Evolutionary conservation across 1,140 invertebrate species (phyloP).

Genomic region (Araneus ventricosus): DNA sequence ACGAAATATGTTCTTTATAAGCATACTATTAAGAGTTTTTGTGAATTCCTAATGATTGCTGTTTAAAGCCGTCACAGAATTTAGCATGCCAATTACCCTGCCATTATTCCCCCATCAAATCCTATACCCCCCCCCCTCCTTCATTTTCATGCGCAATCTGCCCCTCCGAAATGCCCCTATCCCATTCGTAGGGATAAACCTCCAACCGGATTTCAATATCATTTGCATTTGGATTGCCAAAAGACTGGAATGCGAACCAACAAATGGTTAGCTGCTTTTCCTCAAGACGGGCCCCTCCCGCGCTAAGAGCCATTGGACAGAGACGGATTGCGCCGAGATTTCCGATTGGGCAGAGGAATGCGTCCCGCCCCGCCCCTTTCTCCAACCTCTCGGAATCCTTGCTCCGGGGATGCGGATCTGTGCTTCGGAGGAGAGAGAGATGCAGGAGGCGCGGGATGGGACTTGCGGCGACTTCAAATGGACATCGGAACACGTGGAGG

Average conservation of each 20-base stretch:
- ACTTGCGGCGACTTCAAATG: constrained; percentile 50
- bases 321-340: background rate
- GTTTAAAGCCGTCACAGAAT: no score
- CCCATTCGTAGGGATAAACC: background rate
- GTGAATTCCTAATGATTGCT: no score
- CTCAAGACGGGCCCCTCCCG: background rate
- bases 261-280: background rate
- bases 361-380: background rate
- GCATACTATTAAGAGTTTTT: no score
- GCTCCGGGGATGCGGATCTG: constrained; percentile 15
- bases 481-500: constrained; percentile 22
- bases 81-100: no score
- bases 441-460: constrained; percentile 38
- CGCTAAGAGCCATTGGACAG: background rate
- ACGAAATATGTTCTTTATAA: no score
- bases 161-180: background rate
- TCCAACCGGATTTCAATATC: constrained; percentile 19
- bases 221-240: background rate
- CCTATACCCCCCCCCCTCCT: background rate
- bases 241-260: background rate
- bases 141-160: background rate
- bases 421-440: background rate
- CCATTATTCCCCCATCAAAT: no score
- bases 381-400: background rate
- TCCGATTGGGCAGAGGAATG: constrained; percentile 20